These are phyloP conservation scores for Oryzias melastigma DNA, from an alignment of 2,113 vertebrate species.

Conservation along the genomic window DNA sequence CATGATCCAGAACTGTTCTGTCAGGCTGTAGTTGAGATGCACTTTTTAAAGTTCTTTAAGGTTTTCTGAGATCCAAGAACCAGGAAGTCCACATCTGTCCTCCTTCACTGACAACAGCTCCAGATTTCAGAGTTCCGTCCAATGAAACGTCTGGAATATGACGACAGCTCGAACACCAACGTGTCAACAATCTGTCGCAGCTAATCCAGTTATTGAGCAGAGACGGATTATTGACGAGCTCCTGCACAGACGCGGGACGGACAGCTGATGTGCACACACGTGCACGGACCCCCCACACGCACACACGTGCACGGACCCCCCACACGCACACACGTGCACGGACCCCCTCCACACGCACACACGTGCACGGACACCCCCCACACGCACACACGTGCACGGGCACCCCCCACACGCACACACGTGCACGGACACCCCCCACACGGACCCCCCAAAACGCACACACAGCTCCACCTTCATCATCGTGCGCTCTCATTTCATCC, in stretches of 20 bases:
- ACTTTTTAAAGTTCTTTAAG: too few species aligned
- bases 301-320: slow-evolving; percentile 8
- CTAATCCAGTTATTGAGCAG: slow-evolving; percentile 48
- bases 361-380: too few species aligned
- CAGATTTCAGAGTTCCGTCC: slow-evolving; percentile 23
- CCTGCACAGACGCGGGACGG: slow-evolving; percentile 19
- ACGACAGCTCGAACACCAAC: slow-evolving; percentile 55
- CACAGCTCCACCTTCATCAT: slow-evolving; percentile 11
- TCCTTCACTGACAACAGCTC: slow-evolving; percentile 17
- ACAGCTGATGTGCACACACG: background rate
- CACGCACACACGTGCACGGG: too few species aligned
- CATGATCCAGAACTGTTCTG: too few species aligned
- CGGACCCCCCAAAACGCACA: too few species aligned
- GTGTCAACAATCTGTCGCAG: slow-evolving; percentile 48
- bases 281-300: background rate
- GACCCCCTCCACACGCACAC: slow-evolving; percentile 7
- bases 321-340: slow-evolving; percentile 1
- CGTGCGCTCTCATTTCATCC: slow-evolving; percentile 48
- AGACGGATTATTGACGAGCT: slow-evolving; percentile 52
- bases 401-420: too few species aligned
- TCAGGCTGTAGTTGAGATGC: too few species aligned
- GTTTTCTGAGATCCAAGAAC: slow-evolving; percentile 1
- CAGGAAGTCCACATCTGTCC: slow-evolving; percentile 20
- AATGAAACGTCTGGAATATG: slow-evolving; percentile 49
- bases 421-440: too few species aligned